phyloP scores from a whole-genome alignment of 2,888 invertebrate genomes.

The Scaptodrosophila latifasciaeformis region DNA sequence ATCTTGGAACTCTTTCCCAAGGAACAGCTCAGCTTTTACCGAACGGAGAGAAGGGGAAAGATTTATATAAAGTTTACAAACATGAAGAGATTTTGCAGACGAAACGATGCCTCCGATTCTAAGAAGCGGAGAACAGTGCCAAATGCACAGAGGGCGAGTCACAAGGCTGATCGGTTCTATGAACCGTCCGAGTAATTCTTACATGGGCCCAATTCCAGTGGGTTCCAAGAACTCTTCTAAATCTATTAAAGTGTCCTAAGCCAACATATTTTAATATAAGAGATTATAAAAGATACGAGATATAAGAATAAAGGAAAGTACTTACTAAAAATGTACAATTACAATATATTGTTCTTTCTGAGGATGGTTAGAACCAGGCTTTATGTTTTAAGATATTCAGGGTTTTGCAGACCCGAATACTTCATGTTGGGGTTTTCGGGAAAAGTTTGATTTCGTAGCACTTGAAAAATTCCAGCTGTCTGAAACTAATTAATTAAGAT shows the following conservation, averaged over 20 bases:
- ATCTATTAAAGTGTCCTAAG: background rate
- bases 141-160: background rate
- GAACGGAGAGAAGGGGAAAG: conserved; percentile 69
- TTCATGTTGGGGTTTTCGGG: too few species aligned
- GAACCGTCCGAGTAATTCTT: background rate
- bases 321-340: too few species aligned
- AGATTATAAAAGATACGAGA: too few species aligned
- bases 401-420: too few species aligned
- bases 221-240: background rate
- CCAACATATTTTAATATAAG: background rate
- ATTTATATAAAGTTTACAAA: conserved; percentile 68
- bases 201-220: background rate
- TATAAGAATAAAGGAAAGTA: too few species aligned
- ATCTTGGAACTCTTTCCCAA: conserved; percentile 62
- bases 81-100: conserved; percentile 60
- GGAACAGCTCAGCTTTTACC: conserved; percentile 61
- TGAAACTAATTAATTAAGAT: conserved; percentile 52
- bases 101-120: too few species aligned
- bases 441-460: background rate
- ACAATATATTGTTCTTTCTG: too few species aligned
- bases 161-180: conserved; percentile 29
- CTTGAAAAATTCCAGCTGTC: background rate
- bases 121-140: background rate
- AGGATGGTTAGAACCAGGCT: too few species aligned
- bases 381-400: too few species aligned